Percentiles rank a stretch among this genome's conserved stretches.
These are phyloP conservation scores for Galeopterus variegatus DNA, from an alignment of 2,113 vertebrate genomes.

Conservation along the genomic window DNA sequence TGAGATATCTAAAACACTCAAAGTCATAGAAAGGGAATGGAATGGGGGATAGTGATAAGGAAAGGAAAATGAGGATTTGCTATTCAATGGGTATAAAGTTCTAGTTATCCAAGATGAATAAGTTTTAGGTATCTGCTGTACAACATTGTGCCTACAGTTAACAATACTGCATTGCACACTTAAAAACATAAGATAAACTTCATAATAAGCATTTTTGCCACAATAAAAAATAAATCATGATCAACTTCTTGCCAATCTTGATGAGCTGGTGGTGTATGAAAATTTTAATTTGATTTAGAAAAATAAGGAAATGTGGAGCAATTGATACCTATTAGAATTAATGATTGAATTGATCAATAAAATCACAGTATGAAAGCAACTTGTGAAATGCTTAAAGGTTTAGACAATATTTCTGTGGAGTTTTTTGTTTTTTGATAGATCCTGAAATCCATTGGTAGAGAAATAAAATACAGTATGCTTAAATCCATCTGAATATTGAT, in stretches of 20 bases:
- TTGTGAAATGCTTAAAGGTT: neutral
- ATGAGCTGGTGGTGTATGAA: neutral
- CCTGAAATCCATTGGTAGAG: neutral
- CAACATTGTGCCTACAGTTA: neutral
- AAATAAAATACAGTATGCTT: neutral
- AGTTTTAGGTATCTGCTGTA: neutral
- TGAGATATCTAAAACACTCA: neutral
- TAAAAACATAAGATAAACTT: neutral
- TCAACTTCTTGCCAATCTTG: neutral
- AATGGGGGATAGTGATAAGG: neutral
- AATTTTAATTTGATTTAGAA: conserved; percentile 17
- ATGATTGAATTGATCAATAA: neutral
- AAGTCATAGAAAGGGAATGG: neutral
- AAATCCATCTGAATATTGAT: neutral
- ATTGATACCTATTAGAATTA: neutral
- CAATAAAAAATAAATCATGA: neutral
- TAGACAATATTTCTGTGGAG: neutral
- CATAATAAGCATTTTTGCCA: no score
- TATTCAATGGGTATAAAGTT: neutral
- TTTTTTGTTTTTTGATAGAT: neutral
- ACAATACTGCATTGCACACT: neutral
- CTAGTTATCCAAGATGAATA: neutral
- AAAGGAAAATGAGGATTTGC: neutral
- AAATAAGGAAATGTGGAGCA: neutral
- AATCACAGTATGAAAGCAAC: neutral